Conservation (phyloP, 2,113 vertebrate species). For the Psephotus haematonotus region DNA sequence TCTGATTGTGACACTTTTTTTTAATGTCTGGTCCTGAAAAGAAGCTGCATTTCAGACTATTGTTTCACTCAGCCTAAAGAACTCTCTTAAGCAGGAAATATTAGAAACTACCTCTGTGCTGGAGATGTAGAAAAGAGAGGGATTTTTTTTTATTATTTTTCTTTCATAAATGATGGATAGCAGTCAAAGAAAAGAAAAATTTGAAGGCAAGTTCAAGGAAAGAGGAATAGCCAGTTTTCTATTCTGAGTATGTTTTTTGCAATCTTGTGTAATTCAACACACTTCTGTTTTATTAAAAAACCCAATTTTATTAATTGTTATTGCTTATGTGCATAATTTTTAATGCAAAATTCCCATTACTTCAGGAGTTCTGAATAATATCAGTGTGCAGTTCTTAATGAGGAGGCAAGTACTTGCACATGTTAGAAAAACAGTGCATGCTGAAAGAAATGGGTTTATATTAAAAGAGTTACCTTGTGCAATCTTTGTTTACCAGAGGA, state of each 20-base stretch:
- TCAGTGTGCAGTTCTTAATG: neutral
- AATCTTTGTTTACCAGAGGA: neutral
- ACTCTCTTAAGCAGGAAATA: slow-evolving; percentile 28
- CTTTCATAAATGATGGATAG: neutral
- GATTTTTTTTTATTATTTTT: neutral
- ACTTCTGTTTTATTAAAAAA: neutral
- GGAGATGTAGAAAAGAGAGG: neutral
- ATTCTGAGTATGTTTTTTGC: neutral
- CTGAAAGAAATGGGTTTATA: neutral
- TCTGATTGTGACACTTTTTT: slow-evolving; percentile 12
- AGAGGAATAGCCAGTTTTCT: neutral
- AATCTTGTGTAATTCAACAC: neutral
- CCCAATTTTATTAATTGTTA: neutral
- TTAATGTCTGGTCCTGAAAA: slow-evolving; percentile 25
- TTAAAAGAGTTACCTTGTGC: neutral
- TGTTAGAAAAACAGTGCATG: neutral
- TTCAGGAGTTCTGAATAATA: neutral
- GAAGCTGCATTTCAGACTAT: slow-evolving; percentile 32
- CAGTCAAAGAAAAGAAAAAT: slow-evolving; percentile 1
- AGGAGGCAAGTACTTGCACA: neutral
- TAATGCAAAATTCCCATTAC: neutral
- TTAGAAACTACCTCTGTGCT: slow-evolving; percentile 14
- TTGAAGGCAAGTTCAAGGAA: neutral
- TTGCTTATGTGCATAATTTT: neutral
- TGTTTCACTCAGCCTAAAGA: slow-evolving; percentile 26